A percentile compares a stretch with the other conserved stretches of the same genome.
These are phyloP conservation scores for Crax fasciolata DNA, from an alignment of 2,797 vertebrate species.

Conservation along the genomic window DNA sequence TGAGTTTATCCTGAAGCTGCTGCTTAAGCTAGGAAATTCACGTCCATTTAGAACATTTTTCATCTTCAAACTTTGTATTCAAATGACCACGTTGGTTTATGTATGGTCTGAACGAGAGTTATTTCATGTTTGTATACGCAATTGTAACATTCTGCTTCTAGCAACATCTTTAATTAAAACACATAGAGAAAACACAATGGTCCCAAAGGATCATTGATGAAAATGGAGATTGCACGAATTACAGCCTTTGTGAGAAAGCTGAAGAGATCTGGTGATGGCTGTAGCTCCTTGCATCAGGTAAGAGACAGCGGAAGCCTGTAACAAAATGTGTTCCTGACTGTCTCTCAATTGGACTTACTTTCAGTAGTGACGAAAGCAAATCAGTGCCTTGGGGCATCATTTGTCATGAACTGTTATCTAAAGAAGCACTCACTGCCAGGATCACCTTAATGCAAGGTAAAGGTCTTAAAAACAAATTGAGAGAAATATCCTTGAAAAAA, in stretches of 20 bases:
- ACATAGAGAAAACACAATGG: fast-evolving
- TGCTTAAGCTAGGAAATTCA: background rate
- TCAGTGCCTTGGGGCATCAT: constrained; percentile 16
- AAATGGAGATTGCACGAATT: background rate
- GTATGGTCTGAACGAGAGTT: background rate
- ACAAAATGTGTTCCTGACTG: background rate
- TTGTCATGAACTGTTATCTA: constrained; percentile 32
- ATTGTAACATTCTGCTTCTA: background rate
- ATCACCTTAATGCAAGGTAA: background rate
- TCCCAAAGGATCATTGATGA: background rate
- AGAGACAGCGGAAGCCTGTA: background rate
- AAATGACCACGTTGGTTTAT: background rate
- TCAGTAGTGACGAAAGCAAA: constrained; percentile 4
- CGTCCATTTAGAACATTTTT: background rate
- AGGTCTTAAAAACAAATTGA: background rate
- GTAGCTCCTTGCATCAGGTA: background rate
- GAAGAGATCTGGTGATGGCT: background rate
- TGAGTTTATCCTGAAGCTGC: background rate
- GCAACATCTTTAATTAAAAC: background rate
- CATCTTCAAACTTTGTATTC: background rate
- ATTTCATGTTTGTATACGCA: background rate
- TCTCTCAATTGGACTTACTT: background rate
- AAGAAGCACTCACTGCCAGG: background rate
- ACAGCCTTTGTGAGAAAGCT: background rate
- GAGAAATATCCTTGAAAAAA: background rate